Base-by-base conservation (phyloP, 1,140 invertebrate species). In the Brachionus asplanchnoidis region DNA sequence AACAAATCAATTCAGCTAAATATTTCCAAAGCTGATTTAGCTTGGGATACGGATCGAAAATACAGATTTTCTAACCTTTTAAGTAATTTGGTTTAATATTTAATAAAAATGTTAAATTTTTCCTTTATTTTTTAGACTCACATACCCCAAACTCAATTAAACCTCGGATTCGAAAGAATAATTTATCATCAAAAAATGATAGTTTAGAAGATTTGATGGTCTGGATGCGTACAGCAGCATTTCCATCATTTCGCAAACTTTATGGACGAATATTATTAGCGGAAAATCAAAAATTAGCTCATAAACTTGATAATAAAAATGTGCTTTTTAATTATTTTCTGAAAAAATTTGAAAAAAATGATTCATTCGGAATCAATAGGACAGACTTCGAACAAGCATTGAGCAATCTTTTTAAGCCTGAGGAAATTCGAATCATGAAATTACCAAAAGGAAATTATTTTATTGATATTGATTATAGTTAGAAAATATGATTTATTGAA, bases 191-290 rank as follows among this genome's bases (percentile, higher is more conserved):
- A 87, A 97, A 96, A 91, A 96, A 96, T 17, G 95, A 98, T 87
- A 92, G 94, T 88, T 98, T 98, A 90, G 96, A 98, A 90, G 96
- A 97, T 91, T 91, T 98, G 3, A 98, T 99, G 87, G 97, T 98
- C 2, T 99, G 96, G 97, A 98, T 98, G 97, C 92, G 96, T 85
- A 98, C 96, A 0, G 95, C 97, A 0, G 97, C 97, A 0, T 90
- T 99, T 85, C 97, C 97, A 0, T 95, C 93, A 50, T 99, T 99
- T 90, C 92, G 97, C 68, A 99, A 99, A 91, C 90, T 98, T 12
- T 97, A 98, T 88, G 92, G 96, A 0, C 92, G 93, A 65, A 91
- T 97, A 0, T 90, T 96, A 89, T 94, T 96, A 88, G 88, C 88
- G 9, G 91, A 91, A 9, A 93, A 84, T 17, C 44, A 20, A 56